phyloP scores from a whole-genome alignment of 2,888 invertebrate genomes.

The Ariolimax columbianus region DNA sequence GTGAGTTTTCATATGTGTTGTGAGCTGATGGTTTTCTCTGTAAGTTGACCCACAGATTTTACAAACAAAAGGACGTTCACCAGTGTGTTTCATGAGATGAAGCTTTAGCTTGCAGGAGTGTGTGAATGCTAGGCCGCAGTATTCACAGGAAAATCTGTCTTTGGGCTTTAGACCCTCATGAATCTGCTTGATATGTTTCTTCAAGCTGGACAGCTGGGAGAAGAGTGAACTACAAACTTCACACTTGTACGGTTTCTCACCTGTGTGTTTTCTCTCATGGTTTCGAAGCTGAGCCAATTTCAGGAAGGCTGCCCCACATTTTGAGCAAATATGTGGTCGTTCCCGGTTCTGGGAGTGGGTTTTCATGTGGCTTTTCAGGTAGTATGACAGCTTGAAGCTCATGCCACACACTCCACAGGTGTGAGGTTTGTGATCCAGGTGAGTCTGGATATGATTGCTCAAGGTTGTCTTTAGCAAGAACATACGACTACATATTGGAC shows the following conservation, averaged over 20 bases:
- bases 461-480: conserved; percentile 40
- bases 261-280: conserved; percentile 43
- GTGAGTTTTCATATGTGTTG: conserved; percentile 41
- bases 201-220: conserved; percentile 41
- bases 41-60: conserved; percentile 27
- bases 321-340: conserved; percentile 35
- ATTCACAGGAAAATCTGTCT: conserved; percentile 42
- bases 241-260: conserved; percentile 43
- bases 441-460: conserved; percentile 37
- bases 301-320: conserved; percentile 32
- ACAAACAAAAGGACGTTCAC: conserved; percentile 34
- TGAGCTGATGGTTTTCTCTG: conserved; percentile 35
- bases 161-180: conserved; percentile 36
- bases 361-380: conserved; percentile 42
- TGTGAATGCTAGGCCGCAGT: conserved; percentile 40
- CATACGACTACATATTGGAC: conserved; percentile 18
- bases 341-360: conserved; percentile 19
- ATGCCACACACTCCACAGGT: conserved; percentile 39
- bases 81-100: conserved; percentile 45
- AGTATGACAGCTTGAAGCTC: conserved; percentile 36
- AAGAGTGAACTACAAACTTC: conserved; percentile 10
- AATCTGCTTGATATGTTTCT: conserved; percentile 41
- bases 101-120: conserved; percentile 40
- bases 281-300: conserved; percentile 31
- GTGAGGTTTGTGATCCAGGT: conserved; percentile 33